Evolutionary conservation across 30 jellyfish, hydroid and myxozoan genomes (phyloP).

Genomic region (Hydractinia symbiolongicarpus): DNA sequence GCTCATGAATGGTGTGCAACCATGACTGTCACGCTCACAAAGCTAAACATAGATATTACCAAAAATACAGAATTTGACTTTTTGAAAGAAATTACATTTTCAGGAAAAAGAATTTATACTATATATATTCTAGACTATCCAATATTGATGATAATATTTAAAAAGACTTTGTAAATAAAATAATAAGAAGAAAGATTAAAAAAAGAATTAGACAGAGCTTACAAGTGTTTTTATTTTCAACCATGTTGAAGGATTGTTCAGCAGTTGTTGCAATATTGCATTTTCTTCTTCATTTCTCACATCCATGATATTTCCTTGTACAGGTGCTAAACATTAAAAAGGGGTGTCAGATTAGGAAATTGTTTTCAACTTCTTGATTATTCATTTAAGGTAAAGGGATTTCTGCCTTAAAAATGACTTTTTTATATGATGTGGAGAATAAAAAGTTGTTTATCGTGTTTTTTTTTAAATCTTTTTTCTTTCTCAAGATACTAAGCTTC

Average conservation of each 20-base stretch:
- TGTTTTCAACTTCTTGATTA: not conserved
- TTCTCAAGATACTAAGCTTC: too few relatives aligned
- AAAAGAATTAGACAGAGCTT: not conserved
- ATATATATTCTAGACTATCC: too few relatives aligned
- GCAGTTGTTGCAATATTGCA: conserved; percentile 31
- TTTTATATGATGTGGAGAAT: too few relatives aligned
- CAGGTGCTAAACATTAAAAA: conserved; percentile 6
- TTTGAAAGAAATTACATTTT: too few relatives aligned
- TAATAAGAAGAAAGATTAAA: not conserved
- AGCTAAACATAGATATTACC: conserved; percentile 30
- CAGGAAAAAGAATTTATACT: too few relatives aligned
- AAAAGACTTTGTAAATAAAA: not conserved
- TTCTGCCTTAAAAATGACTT: too few relatives aligned
- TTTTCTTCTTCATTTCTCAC: conserved; percentile 40
- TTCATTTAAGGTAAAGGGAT: too few relatives aligned
- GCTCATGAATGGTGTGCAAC: conserved; percentile 82
- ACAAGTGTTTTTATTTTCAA: conserved; percentile 41
- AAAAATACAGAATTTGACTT: not conserved
- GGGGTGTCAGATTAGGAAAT: not conserved
- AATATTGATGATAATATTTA: not conserved
- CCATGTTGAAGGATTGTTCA: conserved; percentile 33
- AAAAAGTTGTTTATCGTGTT: too few relatives aligned
- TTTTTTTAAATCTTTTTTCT: too few relatives aligned
- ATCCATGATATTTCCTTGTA: conserved; percentile 31
- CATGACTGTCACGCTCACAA: conserved; percentile 60